phyloP scores from a whole-genome alignment of 1,140 invertebrate genomes.

The Nylanderia fulva region DNA sequence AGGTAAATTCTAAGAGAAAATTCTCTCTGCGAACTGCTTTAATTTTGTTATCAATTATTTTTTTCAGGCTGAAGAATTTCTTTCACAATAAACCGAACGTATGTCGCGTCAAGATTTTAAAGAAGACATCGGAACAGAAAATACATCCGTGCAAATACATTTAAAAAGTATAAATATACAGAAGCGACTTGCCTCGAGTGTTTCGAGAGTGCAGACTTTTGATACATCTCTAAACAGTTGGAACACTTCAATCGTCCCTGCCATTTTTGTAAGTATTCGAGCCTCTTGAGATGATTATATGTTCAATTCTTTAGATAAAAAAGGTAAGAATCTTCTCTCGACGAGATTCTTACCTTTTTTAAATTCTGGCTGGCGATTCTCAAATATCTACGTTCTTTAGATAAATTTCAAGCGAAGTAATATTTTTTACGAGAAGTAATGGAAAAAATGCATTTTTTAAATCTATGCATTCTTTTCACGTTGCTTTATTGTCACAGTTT shows the following conservation, averaged over 20 bases:
- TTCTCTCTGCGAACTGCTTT: too few species aligned
- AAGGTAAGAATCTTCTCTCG: too few species aligned
- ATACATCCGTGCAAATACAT: not conserved
- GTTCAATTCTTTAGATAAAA: constrained; percentile 13
- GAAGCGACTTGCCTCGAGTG: constrained; percentile 21
- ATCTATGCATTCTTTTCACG: not conserved
- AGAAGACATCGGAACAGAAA: constrained; percentile 35
- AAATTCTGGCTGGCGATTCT: too few species aligned
- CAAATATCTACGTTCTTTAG: too few species aligned
- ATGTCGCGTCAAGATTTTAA: not conserved
- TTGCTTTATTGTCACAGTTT: not conserved
- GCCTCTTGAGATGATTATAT: constrained; percentile 60
- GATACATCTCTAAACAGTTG: not conserved
- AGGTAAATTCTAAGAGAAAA: too few species aligned
- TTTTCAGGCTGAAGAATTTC: not conserved
- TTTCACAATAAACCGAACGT: not conserved
- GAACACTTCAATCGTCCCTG: constrained; percentile 3
- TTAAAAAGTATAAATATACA: constrained; percentile 66
- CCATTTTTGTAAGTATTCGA: constrained; percentile 3
- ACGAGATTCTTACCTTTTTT: too few species aligned
- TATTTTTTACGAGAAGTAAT: not conserved
- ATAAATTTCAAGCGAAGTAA: constrained; percentile 25
- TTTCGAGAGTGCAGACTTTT: constrained; percentile 44
- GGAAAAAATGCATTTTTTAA: constrained; percentile 17
- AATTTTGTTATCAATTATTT: not conserved